phyloP scores from a whole-genome alignment of 2,888 invertebrate species.

The Catocala fraxini region DNA sequence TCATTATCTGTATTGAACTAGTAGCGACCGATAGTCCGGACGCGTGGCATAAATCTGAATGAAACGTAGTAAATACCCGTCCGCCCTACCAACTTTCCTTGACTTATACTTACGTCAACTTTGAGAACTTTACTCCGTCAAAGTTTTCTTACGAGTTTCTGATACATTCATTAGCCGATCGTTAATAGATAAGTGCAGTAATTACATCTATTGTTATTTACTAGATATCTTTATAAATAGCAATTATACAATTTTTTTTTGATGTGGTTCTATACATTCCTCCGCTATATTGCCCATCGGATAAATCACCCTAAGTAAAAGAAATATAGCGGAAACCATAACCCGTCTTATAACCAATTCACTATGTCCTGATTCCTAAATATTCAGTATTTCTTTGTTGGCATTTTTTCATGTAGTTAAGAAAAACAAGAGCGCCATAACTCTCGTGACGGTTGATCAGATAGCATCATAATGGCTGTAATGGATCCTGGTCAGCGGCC shows the following conservation, averaged over 20 bases:
- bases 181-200: conserved; percentile 46
- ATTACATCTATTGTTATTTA: conserved; percentile 39
- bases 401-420: conserved; percentile 81
- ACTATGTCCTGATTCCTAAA: conserved; percentile 68
- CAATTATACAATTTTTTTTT: conserved; percentile 4
- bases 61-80: conserved; percentile 73
- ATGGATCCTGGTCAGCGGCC: conserved; percentile 88
- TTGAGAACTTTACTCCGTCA: conserved; percentile 60
- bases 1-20: conserved; percentile 84
- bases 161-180: conserved; percentile 52
- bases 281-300: too few species aligned
- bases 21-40: conserved; percentile 58
- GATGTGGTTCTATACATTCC: too few species aligned
- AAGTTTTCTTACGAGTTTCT: conserved; percentile 51
- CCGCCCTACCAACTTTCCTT: conserved; percentile 68
- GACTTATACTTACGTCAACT: conserved; percentile 63
- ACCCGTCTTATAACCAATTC: conserved; percentile 74
- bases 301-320: conserved; percentile 63
- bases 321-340: conserved; percentile 81
- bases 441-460: conserved; percentile 86
- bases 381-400: conserved; percentile 71
- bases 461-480: conserved; percentile 85
- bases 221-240: conserved; percentile 10
- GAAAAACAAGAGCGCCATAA: conserved; percentile 85
- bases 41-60: conserved; percentile 86